phyloP scores from a whole-genome alignment of 92 coral and sea anemone genomes.

The Porites cylindrica region DNA sequence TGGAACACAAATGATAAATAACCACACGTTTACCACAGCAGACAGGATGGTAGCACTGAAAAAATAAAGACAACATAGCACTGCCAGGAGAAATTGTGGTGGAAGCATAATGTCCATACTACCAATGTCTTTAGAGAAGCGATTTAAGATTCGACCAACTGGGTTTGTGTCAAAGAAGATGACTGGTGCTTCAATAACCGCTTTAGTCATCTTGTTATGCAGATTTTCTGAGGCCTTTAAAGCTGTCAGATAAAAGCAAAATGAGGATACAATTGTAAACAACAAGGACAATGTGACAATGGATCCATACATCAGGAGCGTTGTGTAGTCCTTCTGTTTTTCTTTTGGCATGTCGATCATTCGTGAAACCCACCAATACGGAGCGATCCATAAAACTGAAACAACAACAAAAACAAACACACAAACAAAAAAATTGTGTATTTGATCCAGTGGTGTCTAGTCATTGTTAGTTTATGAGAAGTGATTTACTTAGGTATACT shows the following conservation, averaged over 20 bases:
- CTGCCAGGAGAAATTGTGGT: constrained; percentile 10
- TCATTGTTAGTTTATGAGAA: no score
- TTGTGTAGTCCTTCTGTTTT: constrained; percentile 7
- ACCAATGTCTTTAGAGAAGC: constrained; percentile 39
- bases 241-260: constrained; percentile 33
- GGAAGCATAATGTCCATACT: constrained; percentile 37
- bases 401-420: no score
- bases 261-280: constrained; percentile 9
- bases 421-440: no score
- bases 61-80: neutral
- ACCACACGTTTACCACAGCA: constrained; percentile 27
- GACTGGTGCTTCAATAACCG: constrained; percentile 36
- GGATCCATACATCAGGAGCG: constrained; percentile 36
- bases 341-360: constrained; percentile 31
- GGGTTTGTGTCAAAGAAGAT: constrained; percentile 35
- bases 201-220: constrained; percentile 26
- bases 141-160: neutral
- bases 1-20: constrained; percentile 45
- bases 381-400: constrained; percentile 15
- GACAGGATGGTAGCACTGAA: constrained; percentile 12
- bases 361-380: constrained; percentile 33
- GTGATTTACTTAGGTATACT: no score
- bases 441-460: no score
- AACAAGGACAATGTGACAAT: constrained; percentile 6
- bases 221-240: constrained; percentile 29